A percentile compares a stretch with the other conserved stretches of the same genome.
Conservation (phyloP, 2,888 invertebrate species). For the Eristalis intricaria region DNA sequence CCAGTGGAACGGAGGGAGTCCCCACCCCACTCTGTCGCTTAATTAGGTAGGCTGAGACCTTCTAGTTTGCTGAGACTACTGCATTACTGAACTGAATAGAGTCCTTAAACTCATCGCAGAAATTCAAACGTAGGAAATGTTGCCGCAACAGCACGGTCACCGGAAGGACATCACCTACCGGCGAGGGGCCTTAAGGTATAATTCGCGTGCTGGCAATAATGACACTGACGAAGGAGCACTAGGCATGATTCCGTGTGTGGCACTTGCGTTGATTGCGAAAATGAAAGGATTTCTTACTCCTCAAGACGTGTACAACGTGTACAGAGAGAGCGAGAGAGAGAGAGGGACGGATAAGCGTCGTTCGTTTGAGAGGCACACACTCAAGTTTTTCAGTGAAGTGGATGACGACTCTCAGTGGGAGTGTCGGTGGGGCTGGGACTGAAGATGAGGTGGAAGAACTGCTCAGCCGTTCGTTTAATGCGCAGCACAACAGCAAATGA, state of each 20-base stretch:
- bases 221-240: constrained; percentile 43
- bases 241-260: background rate
- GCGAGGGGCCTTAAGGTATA: constrained; percentile 32
- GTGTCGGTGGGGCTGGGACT: background rate
- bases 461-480: constrained; percentile 21
- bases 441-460: background rate
- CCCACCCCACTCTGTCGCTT: background rate
- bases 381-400: constrained; percentile 13
- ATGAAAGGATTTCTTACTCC: background rate
- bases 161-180: constrained; percentile 11
- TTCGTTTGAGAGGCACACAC: background rate
- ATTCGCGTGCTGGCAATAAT: constrained; percentile 62
- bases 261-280: constrained; percentile 22
- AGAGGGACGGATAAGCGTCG: background rate
- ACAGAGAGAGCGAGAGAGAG: background rate
- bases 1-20: background rate
- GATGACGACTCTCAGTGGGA: constrained; percentile 25
- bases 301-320: background rate
- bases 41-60: constrained; percentile 56
- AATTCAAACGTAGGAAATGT: constrained; percentile 13
- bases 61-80: constrained; percentile 41
- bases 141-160: background rate
- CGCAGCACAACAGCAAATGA: constrained; percentile 39
- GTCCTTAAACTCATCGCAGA: constrained; percentile 30
- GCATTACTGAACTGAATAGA: constrained; percentile 50